Conservation (phyloP, 2,888 invertebrate genomes). For the Nudaria mundana region DNA sequence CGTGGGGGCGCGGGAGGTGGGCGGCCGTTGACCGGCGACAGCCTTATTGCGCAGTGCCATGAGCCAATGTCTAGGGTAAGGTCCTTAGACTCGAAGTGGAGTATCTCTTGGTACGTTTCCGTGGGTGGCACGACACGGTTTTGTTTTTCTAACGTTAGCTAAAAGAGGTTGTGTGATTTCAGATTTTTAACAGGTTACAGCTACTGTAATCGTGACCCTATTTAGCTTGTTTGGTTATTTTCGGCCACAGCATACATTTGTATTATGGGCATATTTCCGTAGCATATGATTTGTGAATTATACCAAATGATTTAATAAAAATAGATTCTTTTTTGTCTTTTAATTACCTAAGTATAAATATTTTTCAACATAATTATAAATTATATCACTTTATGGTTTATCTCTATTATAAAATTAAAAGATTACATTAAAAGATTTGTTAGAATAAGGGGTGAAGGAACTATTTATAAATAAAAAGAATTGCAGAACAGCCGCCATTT, state of each 20-base stretch:
- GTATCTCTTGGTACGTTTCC: conserved; percentile 45
- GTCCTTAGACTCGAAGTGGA: conserved; percentile 62
- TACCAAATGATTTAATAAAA: not conserved
- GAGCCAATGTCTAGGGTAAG: conserved; percentile 76
- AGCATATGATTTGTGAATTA: not conserved
- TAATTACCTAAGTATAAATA: not conserved
- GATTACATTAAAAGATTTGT: no score
- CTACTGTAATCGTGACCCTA: not conserved
- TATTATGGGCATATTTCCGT: not conserved
- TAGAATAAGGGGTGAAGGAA: conserved; percentile 5
- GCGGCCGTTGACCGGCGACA: conserved; percentile 72
- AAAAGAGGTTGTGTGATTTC: conserved; percentile 56
- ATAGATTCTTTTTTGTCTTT: no score
- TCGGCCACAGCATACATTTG: not conserved
- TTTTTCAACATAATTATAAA: not conserved
- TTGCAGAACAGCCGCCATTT: not conserved
- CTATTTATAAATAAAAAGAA: conserved; percentile 6
- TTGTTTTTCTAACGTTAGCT: conserved; percentile 41
- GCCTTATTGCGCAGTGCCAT: conserved; percentile 58
- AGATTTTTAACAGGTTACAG: conserved; percentile 8
- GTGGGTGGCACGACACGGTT: conserved; percentile 58
- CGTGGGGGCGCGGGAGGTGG: conserved; percentile 54
- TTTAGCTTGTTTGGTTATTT: not conserved
- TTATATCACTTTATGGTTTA: not conserved
- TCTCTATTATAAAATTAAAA: no score